These are phyloP conservation scores for Thalpophila matura DNA, from an alignment of 2,888 invertebrate species.

Conservation along the genomic window DNA sequence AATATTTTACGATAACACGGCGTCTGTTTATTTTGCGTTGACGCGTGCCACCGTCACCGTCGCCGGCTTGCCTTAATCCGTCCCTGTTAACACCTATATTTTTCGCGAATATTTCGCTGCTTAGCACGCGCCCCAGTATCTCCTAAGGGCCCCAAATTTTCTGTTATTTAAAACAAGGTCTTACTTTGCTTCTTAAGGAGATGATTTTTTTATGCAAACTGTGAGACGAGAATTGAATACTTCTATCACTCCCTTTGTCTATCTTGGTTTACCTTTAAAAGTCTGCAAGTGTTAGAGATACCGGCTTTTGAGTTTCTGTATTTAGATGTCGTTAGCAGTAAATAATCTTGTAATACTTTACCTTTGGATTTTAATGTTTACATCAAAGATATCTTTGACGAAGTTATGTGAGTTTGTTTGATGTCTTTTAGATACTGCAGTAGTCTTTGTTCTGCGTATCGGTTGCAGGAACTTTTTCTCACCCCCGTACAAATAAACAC, in stretches of 20 bases:
- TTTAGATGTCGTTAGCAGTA: conserved; percentile 19
- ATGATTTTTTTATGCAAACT: conserved; percentile 69
- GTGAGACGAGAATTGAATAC: conserved; percentile 57
- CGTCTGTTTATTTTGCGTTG: conserved; percentile 48
- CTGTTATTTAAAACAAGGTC: conserved; percentile 58
- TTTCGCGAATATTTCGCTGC: conserved; percentile 50
- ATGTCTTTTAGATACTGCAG: neutral
- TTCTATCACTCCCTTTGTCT: conserved; percentile 48
- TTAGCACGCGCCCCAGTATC: conserved; percentile 35
- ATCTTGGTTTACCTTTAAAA: conserved; percentile 32
- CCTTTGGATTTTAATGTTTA: conserved; percentile 27
- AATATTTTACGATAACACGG: conserved; percentile 41
- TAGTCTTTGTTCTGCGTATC: neutral
- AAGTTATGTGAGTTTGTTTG: conserved; percentile 9
- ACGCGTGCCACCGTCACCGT: conserved; percentile 9
- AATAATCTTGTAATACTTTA: conserved; percentile 42
- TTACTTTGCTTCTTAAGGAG: conserved; percentile 43
- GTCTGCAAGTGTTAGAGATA: conserved; percentile 17
- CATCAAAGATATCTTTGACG: conserved; percentile 39
- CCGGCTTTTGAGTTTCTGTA: conserved; percentile 15
- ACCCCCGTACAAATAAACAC: no score
- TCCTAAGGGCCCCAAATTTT: conserved; percentile 44
- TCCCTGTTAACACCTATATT: conserved; percentile 61
- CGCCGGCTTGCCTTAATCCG: conserved; percentile 39
- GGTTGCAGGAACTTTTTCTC: neutral